phyloP scores from a whole-genome alignment of 2,797 vertebrate species.

The Falco berigora region DNA sequence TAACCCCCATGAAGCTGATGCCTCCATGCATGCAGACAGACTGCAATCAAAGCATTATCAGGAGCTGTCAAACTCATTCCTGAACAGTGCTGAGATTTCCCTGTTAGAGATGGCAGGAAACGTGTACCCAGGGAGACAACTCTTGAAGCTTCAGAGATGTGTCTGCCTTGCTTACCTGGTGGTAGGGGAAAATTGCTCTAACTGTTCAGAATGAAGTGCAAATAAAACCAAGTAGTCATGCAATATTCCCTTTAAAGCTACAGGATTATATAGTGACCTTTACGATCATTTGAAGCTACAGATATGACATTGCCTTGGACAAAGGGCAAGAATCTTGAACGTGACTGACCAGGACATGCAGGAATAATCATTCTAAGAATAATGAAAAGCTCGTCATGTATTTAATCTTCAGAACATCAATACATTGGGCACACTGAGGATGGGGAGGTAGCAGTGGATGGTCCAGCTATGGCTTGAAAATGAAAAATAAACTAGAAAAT shows the following conservation, averaged over 20 bases:
- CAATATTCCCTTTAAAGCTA: not conserved
- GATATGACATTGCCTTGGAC: not conserved
- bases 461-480: not conserved
- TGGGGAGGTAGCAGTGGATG: not conserved
- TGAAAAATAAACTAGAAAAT: not conserved
- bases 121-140: not conserved
- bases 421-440: not conserved
- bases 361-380: not conserved
- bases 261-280: not conserved
- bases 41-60: not conserved
- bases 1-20: not conserved
- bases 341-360: rapidly evolving
- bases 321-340: not conserved
- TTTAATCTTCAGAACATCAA: not conserved
- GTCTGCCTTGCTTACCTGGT: not conserved
- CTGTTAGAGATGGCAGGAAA: not conserved
- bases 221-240: not conserved
- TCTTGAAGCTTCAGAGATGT: not conserved
- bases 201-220: not conserved
- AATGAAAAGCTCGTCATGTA: not conserved
- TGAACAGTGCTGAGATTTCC: not conserved
- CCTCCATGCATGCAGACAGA: not conserved
- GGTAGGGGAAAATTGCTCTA: not conserved
- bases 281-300: not conserved
- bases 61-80: not conserved